A percentile compares a stretch with the other conserved stretches of the same genome.
These are phyloP conservation scores for Sebastes nivosus DNA, from an alignment of 2,797 vertebrate species.

Conservation along the genomic window DNA sequence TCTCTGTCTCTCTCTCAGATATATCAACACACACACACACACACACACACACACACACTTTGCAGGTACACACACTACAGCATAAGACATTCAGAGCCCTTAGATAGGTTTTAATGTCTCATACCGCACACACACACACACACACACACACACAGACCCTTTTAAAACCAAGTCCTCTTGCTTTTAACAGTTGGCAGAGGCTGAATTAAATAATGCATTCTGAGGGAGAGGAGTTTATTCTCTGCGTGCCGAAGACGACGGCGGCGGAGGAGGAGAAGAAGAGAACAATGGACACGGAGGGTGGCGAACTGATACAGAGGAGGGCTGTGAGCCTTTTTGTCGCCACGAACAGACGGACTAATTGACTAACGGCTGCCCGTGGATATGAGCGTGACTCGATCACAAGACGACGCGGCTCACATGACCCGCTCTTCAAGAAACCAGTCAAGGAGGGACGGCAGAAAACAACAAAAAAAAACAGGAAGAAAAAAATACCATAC, in stretches of 20 bases:
- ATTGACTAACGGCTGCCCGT: slow-evolving; percentile 57
- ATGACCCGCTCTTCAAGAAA: slow-evolving; percentile 61
- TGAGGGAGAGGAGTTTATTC: slow-evolving; percentile 55
- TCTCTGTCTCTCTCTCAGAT: slow-evolving; percentile 34
- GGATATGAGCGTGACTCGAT: slow-evolving; percentile 63
- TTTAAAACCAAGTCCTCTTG: slow-evolving; percentile 40
- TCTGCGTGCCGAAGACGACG: slow-evolving; percentile 45
- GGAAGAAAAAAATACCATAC: slow-evolving; percentile 48
- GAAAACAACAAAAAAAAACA: slow-evolving; percentile 27
- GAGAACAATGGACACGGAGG: slow-evolving; percentile 41
- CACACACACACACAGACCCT: slow-evolving; percentile 30
- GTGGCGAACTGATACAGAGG: slow-evolving; percentile 51
- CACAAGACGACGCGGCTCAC: slow-evolving; percentile 59
- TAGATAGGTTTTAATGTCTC: slow-evolving; percentile 45
- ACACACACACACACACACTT: slow-evolving; percentile 27
- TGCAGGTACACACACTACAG: slow-evolving; percentile 53
- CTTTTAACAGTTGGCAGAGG: slow-evolving; percentile 54
- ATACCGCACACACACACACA: slow-evolving; percentile 19
- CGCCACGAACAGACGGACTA: slow-evolving; percentile 44
- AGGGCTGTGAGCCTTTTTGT: slow-evolving; percentile 52
- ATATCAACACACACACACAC: slow-evolving; percentile 35
- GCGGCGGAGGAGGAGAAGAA: slow-evolving; percentile 6
- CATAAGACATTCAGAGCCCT: slow-evolving; percentile 41
- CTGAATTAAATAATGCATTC: slow-evolving; percentile 38
- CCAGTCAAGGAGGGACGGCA: slow-evolving; percentile 27